Percentiles rank a stretch among this genome's conserved stretches.
Evolutionary conservation across 53 echinoderm and acorn worm species (phyloP).

Genomic region (Echinarachnius parma): DNA sequence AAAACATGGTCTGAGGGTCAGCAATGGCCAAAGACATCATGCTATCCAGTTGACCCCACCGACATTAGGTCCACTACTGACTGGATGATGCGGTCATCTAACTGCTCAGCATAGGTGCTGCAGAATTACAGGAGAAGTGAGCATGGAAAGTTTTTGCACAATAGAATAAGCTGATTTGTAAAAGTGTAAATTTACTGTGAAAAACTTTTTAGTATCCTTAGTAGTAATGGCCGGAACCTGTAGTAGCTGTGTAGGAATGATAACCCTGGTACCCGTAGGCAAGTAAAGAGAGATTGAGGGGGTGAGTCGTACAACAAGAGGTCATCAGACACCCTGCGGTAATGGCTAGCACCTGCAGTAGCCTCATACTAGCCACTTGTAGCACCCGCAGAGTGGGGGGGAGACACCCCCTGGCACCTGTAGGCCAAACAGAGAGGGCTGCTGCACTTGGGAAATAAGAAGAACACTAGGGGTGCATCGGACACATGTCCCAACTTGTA

Average conservation of each 20-base stretch:
- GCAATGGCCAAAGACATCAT: slow-evolving; percentile 59
- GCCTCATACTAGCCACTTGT: slow-evolving; percentile 89
- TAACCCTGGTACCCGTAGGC: no score
- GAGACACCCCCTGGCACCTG: slow-evolving; percentile 50
- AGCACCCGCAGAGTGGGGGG: slow-evolving; percentile 73
- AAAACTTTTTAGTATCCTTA: no score
- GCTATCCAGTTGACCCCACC: slow-evolving; percentile 71
- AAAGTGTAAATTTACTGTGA: no score
- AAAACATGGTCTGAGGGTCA: slow-evolving; percentile 32
- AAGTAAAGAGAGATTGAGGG: no score
- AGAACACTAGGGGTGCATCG: no score
- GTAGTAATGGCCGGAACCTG: no score
- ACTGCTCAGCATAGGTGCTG: slow-evolving; percentile 82
- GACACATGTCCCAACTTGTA: slow-evolving; percentile 6
- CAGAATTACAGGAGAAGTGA: background rate
- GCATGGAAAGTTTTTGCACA: no score
- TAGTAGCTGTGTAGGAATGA: no score
- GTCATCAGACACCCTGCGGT: slow-evolving; percentile 73
- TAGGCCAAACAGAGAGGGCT: slow-evolving; percentile 39
- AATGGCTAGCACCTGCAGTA: slow-evolving; percentile 89
- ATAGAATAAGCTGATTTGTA: no score
- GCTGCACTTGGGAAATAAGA: no score
- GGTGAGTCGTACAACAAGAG: no score
- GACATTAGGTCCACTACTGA: slow-evolving; percentile 74
- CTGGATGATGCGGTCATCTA: slow-evolving; percentile 63